These are phyloP conservation scores for Poecilia picta DNA, from an alignment of 2,797 vertebrate genomes.

Conservation along the genomic window DNA sequence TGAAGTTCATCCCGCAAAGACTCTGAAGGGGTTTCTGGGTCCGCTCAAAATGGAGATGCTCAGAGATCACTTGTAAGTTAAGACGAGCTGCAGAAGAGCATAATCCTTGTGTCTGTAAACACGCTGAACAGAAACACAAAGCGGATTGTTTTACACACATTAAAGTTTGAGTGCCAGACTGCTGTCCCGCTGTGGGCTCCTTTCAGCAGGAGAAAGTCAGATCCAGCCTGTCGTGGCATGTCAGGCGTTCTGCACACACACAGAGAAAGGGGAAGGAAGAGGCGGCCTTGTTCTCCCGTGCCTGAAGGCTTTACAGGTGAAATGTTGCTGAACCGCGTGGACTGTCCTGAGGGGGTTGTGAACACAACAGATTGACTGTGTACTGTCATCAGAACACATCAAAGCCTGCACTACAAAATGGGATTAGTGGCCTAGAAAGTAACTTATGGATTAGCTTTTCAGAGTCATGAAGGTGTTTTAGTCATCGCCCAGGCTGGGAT, in stretches of 20 bases:
- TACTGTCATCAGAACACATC: not conserved
- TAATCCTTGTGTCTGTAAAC: slow-evolving; percentile 29
- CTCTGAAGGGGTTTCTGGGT: slow-evolving; percentile 21
- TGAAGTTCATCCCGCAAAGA: slow-evolving; percentile 27
- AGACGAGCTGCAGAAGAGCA: slow-evolving; percentile 19
- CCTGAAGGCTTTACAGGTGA: not conserved
- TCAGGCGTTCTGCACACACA: slow-evolving; percentile 1
- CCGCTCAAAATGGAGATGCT: not conserved
- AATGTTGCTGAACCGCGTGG: not conserved
- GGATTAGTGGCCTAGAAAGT: not conserved
- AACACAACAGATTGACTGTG: not conserved
- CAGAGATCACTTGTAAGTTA: not conserved
- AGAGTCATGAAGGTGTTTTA: not conserved
- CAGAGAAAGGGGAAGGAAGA: not conserved
- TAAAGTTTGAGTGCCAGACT: not conserved
- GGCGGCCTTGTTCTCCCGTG: not conserved
- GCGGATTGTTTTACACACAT: not conserved
- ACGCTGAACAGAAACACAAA: not conserved
- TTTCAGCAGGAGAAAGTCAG: not conserved
- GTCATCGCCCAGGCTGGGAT: not conserved
- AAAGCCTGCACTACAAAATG: slow-evolving; percentile 1
- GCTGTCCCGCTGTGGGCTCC: not conserved
- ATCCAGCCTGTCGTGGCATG: not conserved
- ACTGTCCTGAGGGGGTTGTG: not conserved
- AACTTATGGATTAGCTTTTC: not conserved